A percentile compares a stretch with the other conserved stretches of the same genome.
These are phyloP conservation scores for Stenurella melanura DNA, from an alignment of 2,888 invertebrate species.

Conservation along the genomic window DNA sequence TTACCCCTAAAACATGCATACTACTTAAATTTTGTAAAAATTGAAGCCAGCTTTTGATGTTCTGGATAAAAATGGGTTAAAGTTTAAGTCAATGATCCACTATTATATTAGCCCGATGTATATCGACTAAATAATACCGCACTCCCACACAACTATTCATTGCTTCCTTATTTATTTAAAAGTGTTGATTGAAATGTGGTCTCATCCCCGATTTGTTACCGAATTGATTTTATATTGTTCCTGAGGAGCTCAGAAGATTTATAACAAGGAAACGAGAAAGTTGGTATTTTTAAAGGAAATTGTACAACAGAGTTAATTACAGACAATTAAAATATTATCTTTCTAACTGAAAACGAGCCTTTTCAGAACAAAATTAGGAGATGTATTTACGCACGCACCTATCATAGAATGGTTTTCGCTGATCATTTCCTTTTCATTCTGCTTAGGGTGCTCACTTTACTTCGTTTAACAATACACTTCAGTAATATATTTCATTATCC, in stretches of 20 bases:
- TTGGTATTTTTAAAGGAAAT: not conserved
- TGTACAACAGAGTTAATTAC: not conserved
- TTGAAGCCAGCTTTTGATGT: too few species aligned
- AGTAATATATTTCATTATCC: not conserved
- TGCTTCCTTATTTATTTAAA: too few species aligned
- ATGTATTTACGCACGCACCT: not conserved
- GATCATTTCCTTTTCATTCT: not conserved
- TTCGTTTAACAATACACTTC: not conserved
- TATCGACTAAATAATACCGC: too few species aligned
- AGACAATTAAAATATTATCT: not conserved
- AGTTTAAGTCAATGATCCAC: too few species aligned
- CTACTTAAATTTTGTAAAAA: too few species aligned
- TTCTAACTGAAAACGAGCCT: not conserved
- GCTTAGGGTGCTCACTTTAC: not conserved
- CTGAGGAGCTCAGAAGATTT: too few species aligned
- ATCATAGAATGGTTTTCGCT: not conserved
- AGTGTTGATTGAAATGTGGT: too few species aligned
- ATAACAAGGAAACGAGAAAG: not conserved
- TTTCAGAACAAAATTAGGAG: not conserved
- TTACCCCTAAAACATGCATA: too few species aligned
- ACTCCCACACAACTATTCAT: too few species aligned
- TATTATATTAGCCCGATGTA: too few species aligned
- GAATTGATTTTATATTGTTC: not conserved
- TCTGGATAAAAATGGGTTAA: too few species aligned
- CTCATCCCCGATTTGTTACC: not conserved